Evolutionary conservation across 2,797 vertebrate species (phyloP), one percentile per base, ranked within the genome.

Genomic region (Poeciliopsis infans): DNA sequence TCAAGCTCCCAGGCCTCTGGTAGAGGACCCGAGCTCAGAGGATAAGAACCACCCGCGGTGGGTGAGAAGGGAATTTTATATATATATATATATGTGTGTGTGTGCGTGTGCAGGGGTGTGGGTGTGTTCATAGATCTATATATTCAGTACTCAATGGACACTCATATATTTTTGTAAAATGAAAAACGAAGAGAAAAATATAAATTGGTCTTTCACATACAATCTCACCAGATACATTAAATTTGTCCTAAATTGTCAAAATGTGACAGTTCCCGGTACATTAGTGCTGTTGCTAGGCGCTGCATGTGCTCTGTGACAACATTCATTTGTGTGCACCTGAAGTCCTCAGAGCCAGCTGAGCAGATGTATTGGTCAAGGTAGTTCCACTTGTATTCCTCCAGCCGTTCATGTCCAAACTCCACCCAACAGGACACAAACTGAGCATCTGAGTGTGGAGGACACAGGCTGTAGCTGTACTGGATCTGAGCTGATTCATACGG

Each of bases 351-450:
- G 71, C 98, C 98, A 0, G 97, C 96, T 2, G 98, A 99, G 85
- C 98, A 99, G 92, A 99, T 99, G 87, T 99, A 99, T 94, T 99
- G 98, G 91, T 99, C 98, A 79, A 99, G 93, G 92, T 99, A 99
- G 92, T 99, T 99, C 98, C 98, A 99, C 80, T 99, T 99, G 91
- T 99, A 99, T n/a, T 99, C 98, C 89, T 99, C 98, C 78, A 99
- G 91, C 25, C 98, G 94, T 91, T 99, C 98, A 0, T 99, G 98
- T 71, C 96, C 96, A 89, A 99, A 99, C 87, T 99, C 98, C 72
- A 99, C 98, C 98, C 98, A 99, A 87, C 98, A 99, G 81, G 96
- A 96, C 53, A 98, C 96, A 78, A 99, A 99, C 89, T 97, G 96
- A 2, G 96, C 97, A 4, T 97, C 97, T 0, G 96, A 95, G 77